phyloP scores from a whole-genome alignment of 2,113 vertebrate genomes.

The Salvator merianae region DNA sequence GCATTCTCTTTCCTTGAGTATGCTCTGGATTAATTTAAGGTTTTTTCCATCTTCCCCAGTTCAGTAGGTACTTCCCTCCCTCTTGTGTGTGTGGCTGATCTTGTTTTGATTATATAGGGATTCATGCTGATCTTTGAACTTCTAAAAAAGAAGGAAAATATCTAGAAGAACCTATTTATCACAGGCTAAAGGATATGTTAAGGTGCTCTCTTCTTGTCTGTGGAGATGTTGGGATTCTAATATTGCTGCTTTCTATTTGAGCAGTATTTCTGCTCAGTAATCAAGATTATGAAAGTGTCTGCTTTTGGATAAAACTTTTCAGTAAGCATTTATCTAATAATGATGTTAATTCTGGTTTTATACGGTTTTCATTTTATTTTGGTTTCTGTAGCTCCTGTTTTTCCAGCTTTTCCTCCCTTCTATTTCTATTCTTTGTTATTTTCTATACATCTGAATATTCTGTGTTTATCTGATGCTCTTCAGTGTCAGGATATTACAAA shows the following conservation, averaged over 20 bases:
- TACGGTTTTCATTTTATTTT: not conserved
- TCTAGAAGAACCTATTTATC: not conserved
- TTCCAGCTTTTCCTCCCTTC: not conserved
- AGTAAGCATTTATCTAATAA: not conserved
- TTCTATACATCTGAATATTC: not conserved
- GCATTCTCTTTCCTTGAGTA: not conserved
- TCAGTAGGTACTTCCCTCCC: not conserved
- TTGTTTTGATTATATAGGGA: not conserved
- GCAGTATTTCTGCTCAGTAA: not conserved
- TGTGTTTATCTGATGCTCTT: not conserved
- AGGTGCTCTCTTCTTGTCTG: not conserved
- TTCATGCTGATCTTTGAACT: not conserved
- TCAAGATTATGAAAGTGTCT: not conserved
- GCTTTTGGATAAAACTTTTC: not conserved
- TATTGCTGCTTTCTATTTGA: not conserved
- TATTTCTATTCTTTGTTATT: not conserved
- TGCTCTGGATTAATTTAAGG: not conserved
- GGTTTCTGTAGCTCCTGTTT: not conserved
- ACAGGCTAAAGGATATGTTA: not conserved
- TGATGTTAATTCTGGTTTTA: not conserved
- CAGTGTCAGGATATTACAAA: not conserved
- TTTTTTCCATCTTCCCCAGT: too few relatives aligned
- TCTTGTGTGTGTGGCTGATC: not conserved
- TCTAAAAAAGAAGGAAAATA: not conserved
- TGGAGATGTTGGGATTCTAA: not conserved